Evolutionary conservation across 2,888 invertebrate genomes (phyloP).

Genomic region (Theretra japonica): DNA sequence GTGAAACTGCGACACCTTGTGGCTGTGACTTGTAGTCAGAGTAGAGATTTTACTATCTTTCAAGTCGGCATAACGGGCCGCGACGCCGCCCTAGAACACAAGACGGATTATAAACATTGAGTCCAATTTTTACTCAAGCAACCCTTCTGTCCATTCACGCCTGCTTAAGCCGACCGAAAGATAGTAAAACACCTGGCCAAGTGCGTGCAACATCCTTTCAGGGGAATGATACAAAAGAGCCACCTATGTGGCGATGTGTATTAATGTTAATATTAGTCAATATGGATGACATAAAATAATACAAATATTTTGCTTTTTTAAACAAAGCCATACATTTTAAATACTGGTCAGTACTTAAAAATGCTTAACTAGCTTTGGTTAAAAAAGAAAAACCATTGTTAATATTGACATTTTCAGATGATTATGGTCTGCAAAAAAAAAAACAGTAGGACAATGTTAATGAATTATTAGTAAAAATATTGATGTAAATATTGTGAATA

Average conservation of each 20-base stretch:
- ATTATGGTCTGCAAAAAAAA: conserved; percentile 2
- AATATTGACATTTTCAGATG: background rate
- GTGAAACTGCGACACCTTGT: conserved; percentile 97
- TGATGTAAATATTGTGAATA: background rate
- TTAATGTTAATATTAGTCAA: background rate
- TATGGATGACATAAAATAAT: conserved; percentile 1
- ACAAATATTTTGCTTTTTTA: background rate
- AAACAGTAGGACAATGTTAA: background rate
- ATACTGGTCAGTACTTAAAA: background rate
- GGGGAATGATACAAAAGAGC: conserved; percentile 57
- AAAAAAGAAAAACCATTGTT: background rate
- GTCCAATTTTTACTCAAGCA: conserved; percentile 36
- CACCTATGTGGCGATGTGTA: conserved; percentile 37
- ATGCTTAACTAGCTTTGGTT: background rate
- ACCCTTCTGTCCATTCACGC: conserved; percentile 55
- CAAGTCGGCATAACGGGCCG: conserved; percentile 92
- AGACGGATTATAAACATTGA: conserved; percentile 55
- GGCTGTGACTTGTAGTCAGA: conserved; percentile 93
- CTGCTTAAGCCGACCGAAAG: conserved; percentile 77
- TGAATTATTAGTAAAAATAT: conserved; percentile 1
- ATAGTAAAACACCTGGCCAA: conserved; percentile 85
- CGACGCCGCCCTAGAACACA: conserved; percentile 86
- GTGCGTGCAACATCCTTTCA: conserved; percentile 59
- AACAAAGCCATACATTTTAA: background rate
- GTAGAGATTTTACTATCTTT: conserved; percentile 96